phyloP scores from a whole-genome alignment of 2,113 vertebrate genomes.

The Abramis brama region DNA sequence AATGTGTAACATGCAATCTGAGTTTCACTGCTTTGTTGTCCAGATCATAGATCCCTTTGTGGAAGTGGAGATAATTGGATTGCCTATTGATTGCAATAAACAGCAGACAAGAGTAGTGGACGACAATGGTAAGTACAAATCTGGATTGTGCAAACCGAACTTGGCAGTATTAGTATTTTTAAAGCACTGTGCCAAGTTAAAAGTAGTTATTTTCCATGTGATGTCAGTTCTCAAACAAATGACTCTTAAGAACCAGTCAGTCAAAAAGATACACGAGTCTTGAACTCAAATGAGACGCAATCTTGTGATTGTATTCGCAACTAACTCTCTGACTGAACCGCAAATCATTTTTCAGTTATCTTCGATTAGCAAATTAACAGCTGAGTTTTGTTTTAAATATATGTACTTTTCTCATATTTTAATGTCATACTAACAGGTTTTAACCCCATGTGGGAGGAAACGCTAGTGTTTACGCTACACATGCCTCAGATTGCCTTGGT shows the following conservation, averaged over 20 bases:
- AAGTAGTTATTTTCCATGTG: neutral
- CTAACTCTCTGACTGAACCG: neutral
- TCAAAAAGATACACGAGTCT: no score
- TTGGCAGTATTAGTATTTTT: neutral
- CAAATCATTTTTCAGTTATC: neutral
- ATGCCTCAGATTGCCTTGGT: constrained; percentile 91
- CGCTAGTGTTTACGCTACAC: constrained; percentile 87
- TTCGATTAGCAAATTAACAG: neutral
- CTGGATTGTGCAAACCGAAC: neutral
- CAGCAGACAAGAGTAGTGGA: constrained; percentile 94
- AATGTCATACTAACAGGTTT: constrained; percentile 78
- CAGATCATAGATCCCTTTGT: constrained; percentile 98
- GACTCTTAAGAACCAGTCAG: no score
- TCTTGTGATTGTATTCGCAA: no score
- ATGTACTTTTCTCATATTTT: neutral
- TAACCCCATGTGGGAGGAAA: constrained; percentile 99
- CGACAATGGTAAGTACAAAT: constrained; percentile 84
- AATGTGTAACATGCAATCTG: neutral
- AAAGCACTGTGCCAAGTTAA: neutral
- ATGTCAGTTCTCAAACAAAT: no score
- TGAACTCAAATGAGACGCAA: no score
- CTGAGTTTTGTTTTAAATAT: neutral
- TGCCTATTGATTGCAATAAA: constrained; percentile 90
- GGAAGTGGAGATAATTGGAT: constrained; percentile 94
- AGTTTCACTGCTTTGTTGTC: constrained; percentile 52